Percentiles rank a stretch among this genome's conserved stretches.
phyloP scores from a whole-genome alignment of 2,113 vertebrate genomes.

The Mola mola region DNA sequence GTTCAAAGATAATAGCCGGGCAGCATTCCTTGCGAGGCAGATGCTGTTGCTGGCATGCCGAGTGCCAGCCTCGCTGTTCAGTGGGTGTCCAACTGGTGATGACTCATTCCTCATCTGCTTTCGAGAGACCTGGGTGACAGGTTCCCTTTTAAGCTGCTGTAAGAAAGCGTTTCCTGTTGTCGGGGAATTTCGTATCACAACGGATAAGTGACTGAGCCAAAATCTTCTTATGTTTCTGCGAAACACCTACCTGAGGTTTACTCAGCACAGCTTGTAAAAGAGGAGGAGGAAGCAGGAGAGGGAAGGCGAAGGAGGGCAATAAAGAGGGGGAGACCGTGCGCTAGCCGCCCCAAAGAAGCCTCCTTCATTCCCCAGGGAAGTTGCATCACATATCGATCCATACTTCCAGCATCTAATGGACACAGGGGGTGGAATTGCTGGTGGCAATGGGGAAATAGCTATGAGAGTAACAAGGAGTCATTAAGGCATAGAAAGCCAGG shows the following conservation, averaged over 20 bases:
- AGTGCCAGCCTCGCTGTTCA: constrained; percentile 49
- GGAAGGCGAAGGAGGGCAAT: background rate
- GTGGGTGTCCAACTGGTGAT: constrained; percentile 57
- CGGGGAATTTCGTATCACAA: constrained; percentile 36
- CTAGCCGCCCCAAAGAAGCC: no score
- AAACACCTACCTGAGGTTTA: constrained; percentile 46
- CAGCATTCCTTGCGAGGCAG: constrained; percentile 61
- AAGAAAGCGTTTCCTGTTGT: constrained; percentile 48
- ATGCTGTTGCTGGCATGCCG: constrained; percentile 62
- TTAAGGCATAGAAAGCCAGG: constrained; percentile 73
- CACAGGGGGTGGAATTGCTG: constrained; percentile 63
- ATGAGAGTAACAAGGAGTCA: constrained; percentile 76
- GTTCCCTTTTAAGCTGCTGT: constrained; percentile 45
- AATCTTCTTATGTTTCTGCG: no score
- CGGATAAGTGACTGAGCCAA: constrained; percentile 53
- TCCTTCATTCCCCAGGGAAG: constrained; percentile 63
- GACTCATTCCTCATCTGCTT: constrained; percentile 65
- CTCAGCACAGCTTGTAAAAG: constrained; percentile 3
- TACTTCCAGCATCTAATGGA: constrained; percentile 71
- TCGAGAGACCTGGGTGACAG: constrained; percentile 53
- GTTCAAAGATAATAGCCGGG: constrained; percentile 72
- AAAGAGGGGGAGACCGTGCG: constrained; percentile 28
- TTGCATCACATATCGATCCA: constrained; percentile 74
- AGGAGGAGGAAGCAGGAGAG: background rate
- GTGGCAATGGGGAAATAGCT: constrained; percentile 73